Conservation (phyloP, 37 sponge, comb jelly and placozoan species). For the Cliona cf. orientalis region DNA sequence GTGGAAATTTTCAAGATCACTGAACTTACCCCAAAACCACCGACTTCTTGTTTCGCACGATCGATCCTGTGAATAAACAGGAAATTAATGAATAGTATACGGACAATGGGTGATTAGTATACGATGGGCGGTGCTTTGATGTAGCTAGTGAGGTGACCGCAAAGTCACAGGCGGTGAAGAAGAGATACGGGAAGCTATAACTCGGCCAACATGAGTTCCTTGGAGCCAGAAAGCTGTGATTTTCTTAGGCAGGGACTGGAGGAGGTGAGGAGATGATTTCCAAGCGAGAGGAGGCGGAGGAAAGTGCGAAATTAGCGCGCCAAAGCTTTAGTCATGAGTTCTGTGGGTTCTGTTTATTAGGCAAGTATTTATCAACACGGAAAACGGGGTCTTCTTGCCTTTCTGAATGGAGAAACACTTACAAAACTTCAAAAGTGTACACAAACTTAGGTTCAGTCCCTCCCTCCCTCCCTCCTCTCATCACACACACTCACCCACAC, state of each 20-base stretch:
- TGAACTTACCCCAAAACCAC: background rate
- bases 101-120: background rate
- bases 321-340: too few species aligned
- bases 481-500: too few species aligned
- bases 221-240: background rate
- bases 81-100: slow-evolving; percentile 39
- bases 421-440: too few species aligned
- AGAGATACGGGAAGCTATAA: too few species aligned
- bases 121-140: slow-evolving; percentile 29
- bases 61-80: slow-evolving; percentile 13
- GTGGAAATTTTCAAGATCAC: background rate
- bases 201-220: background rate
- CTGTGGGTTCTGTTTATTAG: background rate
- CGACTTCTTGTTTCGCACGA: slow-evolving; percentile 13
- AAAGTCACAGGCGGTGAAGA: background rate
- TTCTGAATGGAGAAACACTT: too few species aligned
- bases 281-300: background rate
- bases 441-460: too few species aligned
- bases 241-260: slow-evolving; percentile 26
- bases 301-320: background rate
- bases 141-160: background rate
- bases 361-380: background rate
- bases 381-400: too few species aligned
- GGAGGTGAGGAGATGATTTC: slow-evolving; percentile 5
- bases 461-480: too few species aligned